Percentiles rank a stretch among this genome's conserved stretches.
Evolutionary conservation across 2,797 vertebrate genomes (phyloP).

Genomic region (Apogon talboti): DNA sequence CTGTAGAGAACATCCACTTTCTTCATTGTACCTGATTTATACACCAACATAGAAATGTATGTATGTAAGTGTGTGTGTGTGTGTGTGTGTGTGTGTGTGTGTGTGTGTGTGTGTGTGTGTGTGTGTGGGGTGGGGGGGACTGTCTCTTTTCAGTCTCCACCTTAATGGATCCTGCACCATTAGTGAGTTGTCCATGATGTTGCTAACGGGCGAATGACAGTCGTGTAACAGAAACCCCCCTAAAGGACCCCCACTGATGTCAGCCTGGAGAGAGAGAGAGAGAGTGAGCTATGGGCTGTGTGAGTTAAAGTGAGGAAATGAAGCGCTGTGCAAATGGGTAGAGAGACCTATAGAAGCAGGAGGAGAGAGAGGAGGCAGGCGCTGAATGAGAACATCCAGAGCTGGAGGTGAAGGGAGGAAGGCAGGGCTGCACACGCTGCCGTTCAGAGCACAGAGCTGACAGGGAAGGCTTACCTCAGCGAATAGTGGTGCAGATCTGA

Average conservation of each 20-base stretch:
- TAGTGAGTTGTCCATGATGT: conserved; percentile 39
- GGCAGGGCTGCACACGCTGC: conserved; percentile 37
- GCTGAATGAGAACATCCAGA: conserved; percentile 34
- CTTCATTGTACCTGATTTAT: no score
- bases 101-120: not conserved
- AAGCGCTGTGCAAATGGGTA: conserved; percentile 50
- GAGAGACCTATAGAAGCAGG: conserved; percentile 33
- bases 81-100: no score
- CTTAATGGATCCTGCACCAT: conserved; percentile 54
- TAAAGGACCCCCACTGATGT: conserved; percentile 88
- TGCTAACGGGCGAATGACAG: conserved; percentile 34
- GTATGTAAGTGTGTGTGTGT: no score
- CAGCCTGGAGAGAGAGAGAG: conserved; percentile 63
- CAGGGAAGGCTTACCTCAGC: conserved; percentile 65
- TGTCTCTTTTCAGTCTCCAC: conserved; percentile 42
- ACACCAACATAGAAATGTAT: no score
- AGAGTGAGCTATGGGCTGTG: conserved; percentile 26
- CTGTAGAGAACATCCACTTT: no score
- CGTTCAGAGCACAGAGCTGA: conserved; percentile 52
- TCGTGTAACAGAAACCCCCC: conserved; percentile 74
- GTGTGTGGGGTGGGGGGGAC: not conserved
- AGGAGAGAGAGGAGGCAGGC: conserved; percentile 27
- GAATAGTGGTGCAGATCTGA: conserved; percentile 52
- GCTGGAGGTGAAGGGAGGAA: conserved; percentile 62
- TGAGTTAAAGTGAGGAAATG: conserved; percentile 58